Percentiles rank a stretch among this genome's conserved stretches.
phyloP scores from a whole-genome alignment of 2,888 invertebrate genomes.

The Apamea sordens region DNA sequence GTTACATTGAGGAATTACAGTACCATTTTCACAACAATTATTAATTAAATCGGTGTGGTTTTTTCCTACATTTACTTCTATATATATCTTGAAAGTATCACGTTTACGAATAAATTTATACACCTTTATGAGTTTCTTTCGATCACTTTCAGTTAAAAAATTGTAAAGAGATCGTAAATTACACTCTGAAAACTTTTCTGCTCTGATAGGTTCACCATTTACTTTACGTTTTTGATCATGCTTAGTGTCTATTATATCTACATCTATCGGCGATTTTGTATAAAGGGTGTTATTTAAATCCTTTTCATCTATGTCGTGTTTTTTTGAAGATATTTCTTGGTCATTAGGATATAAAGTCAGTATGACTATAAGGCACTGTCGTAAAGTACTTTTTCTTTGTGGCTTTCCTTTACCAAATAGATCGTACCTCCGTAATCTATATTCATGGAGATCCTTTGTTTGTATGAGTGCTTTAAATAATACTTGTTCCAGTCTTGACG shows the following conservation, averaged over 20 bases:
- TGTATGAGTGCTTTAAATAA: constrained; percentile 77
- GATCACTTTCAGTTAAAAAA: constrained; percentile 76
- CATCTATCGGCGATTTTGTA: constrained; percentile 73
- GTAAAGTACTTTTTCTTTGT: constrained; percentile 47
- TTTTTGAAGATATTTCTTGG: constrained; percentile 40
- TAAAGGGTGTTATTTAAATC: constrained; percentile 72
- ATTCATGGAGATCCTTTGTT: constrained; percentile 76
- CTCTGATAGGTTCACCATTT: constrained; percentile 55
- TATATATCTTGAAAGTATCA: constrained; percentile 80
- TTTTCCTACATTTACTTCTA: constrained; percentile 72
- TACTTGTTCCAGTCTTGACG: constrained; percentile 69
- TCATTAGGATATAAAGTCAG: constrained; percentile 74
- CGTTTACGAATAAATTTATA: constrained; percentile 77
- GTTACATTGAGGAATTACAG: constrained; percentile 59
- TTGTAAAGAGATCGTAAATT: constrained; percentile 78
- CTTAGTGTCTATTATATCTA: constrained; percentile 80
- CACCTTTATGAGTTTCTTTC: constrained; percentile 74
- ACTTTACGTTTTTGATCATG: constrained; percentile 64
- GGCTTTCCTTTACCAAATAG: constrained; percentile 70
- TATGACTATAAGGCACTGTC: constrained; percentile 78
- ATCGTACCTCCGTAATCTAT: constrained; percentile 76
- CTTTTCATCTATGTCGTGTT: constrained; percentile 56
- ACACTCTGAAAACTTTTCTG: constrained; percentile 70
- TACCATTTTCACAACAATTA: constrained; percentile 73
- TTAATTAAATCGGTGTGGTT: constrained; percentile 72